These are phyloP conservation scores for Polydrusus pterygomalis DNA, from an alignment of 2,888 invertebrate genomes.

Conservation along the genomic window DNA sequence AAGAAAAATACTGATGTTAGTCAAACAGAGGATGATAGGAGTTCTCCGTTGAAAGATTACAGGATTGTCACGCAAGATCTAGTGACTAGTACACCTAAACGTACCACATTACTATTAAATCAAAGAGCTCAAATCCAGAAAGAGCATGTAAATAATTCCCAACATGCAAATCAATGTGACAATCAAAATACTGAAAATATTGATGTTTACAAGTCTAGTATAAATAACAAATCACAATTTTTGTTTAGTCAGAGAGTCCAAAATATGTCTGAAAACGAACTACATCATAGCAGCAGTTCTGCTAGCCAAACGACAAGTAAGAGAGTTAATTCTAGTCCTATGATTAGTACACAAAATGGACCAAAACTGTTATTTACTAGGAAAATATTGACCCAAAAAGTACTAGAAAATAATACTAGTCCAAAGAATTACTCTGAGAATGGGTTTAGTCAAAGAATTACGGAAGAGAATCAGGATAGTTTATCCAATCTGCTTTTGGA, in stretches of 20 bases:
- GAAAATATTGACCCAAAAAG: not conserved
- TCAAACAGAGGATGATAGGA: not conserved
- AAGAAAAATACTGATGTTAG: conserved; percentile 1
- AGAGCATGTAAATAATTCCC: not conserved
- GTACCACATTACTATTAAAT: not conserved
- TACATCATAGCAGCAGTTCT: not conserved
- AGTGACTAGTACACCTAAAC: not conserved
- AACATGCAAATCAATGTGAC: not conserved
- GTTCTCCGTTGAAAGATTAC: not conserved
- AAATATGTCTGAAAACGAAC: not conserved
- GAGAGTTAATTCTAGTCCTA: not conserved
- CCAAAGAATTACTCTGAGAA: not conserved
- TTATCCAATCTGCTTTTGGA: not conserved
- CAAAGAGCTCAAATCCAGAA: not conserved
- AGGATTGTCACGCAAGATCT: not conserved
- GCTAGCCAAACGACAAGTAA: not conserved
- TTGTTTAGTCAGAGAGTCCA: not conserved
- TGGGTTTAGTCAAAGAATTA: not conserved
- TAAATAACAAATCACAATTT: not conserved
- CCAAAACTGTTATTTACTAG: conserved; percentile 3
- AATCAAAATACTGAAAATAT: not conserved
- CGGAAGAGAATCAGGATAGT: not conserved
- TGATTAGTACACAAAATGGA: not conserved
- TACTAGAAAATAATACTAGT: not conserved
- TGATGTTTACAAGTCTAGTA: conserved; percentile 6